Conservation (phyloP, 2,888 invertebrate genomes). For the Drosophila seclusa region DNA sequence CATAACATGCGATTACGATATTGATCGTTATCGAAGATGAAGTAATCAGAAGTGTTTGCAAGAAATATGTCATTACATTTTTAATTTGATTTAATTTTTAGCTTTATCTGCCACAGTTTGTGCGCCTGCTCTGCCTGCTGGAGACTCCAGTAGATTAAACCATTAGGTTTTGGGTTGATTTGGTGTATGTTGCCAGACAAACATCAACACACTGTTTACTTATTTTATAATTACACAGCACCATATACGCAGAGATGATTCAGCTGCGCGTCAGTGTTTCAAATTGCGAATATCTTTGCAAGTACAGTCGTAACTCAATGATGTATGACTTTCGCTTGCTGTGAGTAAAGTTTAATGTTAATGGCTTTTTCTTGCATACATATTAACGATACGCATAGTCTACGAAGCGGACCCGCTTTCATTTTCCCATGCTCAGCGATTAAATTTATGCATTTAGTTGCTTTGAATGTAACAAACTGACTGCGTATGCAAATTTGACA, state of each 20-base stretch:
- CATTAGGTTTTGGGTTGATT: slow-evolving; percentile 35
- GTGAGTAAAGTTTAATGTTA: slow-evolving; percentile 30
- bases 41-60: neutral
- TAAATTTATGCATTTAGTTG: slow-evolving; percentile 73
- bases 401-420: slow-evolving; percentile 27
- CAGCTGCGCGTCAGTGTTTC: slow-evolving; percentile 44
- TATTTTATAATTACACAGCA: slow-evolving; percentile 29
- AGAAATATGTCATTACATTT: neutral
- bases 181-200: slow-evolving; percentile 33
- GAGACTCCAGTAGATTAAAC: slow-evolving; percentile 69
- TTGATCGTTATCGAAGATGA: neutral
- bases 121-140: slow-evolving; percentile 40
- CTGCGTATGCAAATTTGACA: slow-evolving; percentile 79
- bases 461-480: slow-evolving; percentile 63
- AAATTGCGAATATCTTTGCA: slow-evolving; percentile 56
- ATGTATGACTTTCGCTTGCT: slow-evolving; percentile 28
- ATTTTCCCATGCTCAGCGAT: slow-evolving; percentile 56
- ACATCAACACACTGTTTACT: slow-evolving; percentile 42
- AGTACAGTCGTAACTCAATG: slow-evolving; percentile 30
- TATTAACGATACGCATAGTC: slow-evolving; percentile 9
- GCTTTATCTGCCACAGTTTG: slow-evolving; percentile 45
- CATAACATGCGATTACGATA: neutral
- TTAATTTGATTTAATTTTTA: slow-evolving; percentile 9
- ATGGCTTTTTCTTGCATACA: neutral
- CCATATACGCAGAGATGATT: slow-evolving; percentile 8